A percentile compares a stretch with the other conserved stretches of the same genome.
Evolutionary conservation across 2,113 vertebrate species (phyloP).

Genomic region (Redunca redunca): DNA sequence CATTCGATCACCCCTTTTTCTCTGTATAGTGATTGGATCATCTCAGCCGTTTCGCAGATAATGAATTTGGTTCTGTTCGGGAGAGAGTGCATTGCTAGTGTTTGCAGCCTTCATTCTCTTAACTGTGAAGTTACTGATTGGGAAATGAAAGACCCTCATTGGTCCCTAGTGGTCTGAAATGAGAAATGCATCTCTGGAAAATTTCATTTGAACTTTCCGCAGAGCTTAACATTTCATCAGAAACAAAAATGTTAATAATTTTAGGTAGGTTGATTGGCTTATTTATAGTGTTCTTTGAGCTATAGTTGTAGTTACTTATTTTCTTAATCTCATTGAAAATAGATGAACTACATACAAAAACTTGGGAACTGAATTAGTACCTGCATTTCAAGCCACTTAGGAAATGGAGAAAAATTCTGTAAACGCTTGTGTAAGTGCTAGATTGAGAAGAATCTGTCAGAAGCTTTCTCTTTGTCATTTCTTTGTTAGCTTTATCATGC

Average conservation of each 20-base stretch:
- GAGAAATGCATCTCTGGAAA: conserved; percentile 45
- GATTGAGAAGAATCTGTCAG: not conserved
- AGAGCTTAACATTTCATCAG: not conserved
- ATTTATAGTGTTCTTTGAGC: not conserved
- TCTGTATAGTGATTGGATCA: not conserved
- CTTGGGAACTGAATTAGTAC: not conserved
- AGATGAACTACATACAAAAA: not conserved
- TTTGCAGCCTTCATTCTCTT: not conserved
- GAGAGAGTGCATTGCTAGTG: not conserved
- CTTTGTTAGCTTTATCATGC: conserved; percentile 47
- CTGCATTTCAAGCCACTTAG: not conserved
- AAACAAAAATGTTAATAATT: conserved; percentile 11
- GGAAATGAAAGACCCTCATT: not conserved
- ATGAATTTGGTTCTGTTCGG: not conserved
- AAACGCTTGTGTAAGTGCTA: not conserved
- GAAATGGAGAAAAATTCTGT: not conserved
- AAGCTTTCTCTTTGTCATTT: conserved; percentile 11
- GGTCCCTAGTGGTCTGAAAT: conserved; percentile 61
- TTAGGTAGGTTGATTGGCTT: not conserved
- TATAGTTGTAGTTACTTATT: not conserved
- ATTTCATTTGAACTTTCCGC: not conserved
- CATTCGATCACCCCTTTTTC: not conserved
- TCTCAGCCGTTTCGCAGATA: not conserved
- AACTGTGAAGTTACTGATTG: not conserved
- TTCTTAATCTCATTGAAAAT: not conserved